A percentile compares a stretch with the other conserved stretches of the same genome.
phyloP scores from a whole-genome alignment of 1,140 invertebrate species.

The Eriocheir sinensis region DNA sequence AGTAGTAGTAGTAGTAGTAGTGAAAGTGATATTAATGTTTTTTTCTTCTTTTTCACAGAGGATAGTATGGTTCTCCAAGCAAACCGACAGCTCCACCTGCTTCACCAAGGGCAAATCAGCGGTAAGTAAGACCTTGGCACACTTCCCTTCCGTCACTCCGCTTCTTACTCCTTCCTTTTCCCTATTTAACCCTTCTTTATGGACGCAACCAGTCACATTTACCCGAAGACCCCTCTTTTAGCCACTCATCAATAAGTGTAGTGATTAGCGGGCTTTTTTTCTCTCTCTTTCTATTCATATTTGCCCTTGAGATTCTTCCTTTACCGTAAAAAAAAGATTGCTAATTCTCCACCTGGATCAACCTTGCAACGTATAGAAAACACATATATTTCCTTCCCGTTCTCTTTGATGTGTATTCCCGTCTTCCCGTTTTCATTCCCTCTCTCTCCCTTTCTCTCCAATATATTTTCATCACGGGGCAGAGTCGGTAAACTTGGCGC shows the following conservation, averaged over 20 bases:
- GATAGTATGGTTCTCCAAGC: slow-evolving; percentile 92
- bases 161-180: neutral
- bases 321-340: too few relatives aligned
- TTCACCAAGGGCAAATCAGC: slow-evolving; percentile 93
- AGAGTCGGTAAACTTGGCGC: slow-evolving; percentile 5
- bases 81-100: slow-evolving; percentile 91
- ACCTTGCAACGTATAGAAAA: neutral
- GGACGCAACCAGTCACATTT: neutral
- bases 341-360: neutral
- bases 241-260: too few relatives aligned
- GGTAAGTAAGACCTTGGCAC: slow-evolving; percentile 81
- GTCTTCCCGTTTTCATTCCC: too few relatives aligned
- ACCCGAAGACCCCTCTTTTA: too few relatives aligned
- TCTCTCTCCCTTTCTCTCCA: neutral
- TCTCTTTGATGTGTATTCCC: neutral
- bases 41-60: slow-evolving; percentile 84
- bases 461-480: neutral
- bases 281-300: too few relatives aligned
- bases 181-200: neutral
- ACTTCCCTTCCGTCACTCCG: neutral
- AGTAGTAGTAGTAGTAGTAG: neutral
- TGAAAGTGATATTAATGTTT: neutral
- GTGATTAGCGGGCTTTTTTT: too few relatives aligned
- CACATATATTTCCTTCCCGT: neutral
- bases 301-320: too few relatives aligned